These are phyloP conservation scores for Sebastes ruberrimus DNA, from an alignment of 2,797 vertebrate genomes.

Conservation along the genomic window DNA sequence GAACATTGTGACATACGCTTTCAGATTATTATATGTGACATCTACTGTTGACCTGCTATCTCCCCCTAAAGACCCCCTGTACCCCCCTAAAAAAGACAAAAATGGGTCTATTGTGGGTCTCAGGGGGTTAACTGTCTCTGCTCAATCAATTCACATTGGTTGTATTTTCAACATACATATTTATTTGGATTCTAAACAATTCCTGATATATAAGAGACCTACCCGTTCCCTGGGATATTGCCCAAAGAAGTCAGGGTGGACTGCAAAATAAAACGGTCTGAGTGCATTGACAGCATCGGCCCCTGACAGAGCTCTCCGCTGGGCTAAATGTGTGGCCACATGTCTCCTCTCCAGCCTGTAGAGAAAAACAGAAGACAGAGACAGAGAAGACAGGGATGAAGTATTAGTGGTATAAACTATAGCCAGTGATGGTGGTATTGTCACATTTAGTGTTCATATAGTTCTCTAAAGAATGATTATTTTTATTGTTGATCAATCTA, in stretches of 20 bases:
- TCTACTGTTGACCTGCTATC: too few species aligned
- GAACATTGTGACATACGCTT: background rate
- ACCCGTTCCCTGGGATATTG: slow-evolving; percentile 95
- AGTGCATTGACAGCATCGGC: slow-evolving; percentile 93
- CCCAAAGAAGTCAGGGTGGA: slow-evolving; percentile 98
- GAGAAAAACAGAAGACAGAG: background rate
- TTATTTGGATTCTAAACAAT: background rate
- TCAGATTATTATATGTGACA: too few species aligned
- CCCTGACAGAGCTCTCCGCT: slow-evolving; percentile 86
- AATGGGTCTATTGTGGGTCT: too few species aligned
- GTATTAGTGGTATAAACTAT: background rate
- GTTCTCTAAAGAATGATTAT: background rate
- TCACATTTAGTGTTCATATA: background rate
- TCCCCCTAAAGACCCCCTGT: too few species aligned
- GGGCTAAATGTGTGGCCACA: slow-evolving; percentile 67
- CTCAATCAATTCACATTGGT: background rate
- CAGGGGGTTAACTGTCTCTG: background rate
- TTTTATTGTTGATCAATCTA: background rate
- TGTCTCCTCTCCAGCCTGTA: slow-evolving; percentile 81
- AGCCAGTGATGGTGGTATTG: background rate
- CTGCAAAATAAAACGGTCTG: slow-evolving; percentile 97
- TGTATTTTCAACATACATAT: background rate
- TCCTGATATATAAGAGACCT: slow-evolving; percentile 33
- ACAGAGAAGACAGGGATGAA: background rate
- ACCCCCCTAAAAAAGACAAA: too few species aligned